These are phyloP conservation scores for Zoroaster sp. DNA, from an alignment of 53 echinoderm and acorn worm genomes.

Conservation along the genomic window DNA sequence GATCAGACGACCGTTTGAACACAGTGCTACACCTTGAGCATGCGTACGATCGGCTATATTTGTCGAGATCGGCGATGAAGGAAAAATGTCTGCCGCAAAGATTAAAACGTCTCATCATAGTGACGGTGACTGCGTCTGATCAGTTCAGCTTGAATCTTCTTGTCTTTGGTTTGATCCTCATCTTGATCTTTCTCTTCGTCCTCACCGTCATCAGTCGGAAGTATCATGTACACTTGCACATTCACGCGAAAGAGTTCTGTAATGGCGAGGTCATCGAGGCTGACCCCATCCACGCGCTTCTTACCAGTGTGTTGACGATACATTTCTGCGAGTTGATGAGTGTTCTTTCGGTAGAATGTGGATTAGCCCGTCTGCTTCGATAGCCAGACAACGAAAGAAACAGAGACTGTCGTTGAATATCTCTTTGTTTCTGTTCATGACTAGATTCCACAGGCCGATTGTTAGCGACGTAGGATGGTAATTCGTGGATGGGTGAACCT, in stretches of 20 bases:
- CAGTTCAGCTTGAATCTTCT: neutral
- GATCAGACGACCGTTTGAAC: too few species aligned
- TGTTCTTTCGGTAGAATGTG: neutral
- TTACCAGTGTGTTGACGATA: too few species aligned
- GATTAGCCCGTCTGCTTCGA: neutral
- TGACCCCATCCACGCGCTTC: neutral
- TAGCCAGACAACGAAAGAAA: neutral
- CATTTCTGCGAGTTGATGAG: neutral
- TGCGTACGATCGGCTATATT: neutral
- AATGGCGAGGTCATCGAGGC: neutral
- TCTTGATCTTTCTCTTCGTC: neutral
- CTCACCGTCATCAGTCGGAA: too few species aligned
- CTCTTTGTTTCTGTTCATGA: neutral
- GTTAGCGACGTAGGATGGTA: neutral
- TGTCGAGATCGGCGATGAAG: neutral
- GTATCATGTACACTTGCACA: too few species aligned
- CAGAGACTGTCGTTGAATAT: neutral
- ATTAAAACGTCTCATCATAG: neutral
- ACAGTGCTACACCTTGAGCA: too few species aligned
- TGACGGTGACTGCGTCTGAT: neutral
- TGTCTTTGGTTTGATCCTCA: neutral
- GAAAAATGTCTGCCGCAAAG: neutral
- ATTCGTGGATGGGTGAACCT: neutral
- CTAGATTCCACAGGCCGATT: constrained; percentile 7
- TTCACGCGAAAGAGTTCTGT: too few species aligned